Evolutionary conservation across 2,113 vertebrate genomes (phyloP), one percentile per base, ranked within the genome.

Genomic region (Helogale parvula): DNA sequence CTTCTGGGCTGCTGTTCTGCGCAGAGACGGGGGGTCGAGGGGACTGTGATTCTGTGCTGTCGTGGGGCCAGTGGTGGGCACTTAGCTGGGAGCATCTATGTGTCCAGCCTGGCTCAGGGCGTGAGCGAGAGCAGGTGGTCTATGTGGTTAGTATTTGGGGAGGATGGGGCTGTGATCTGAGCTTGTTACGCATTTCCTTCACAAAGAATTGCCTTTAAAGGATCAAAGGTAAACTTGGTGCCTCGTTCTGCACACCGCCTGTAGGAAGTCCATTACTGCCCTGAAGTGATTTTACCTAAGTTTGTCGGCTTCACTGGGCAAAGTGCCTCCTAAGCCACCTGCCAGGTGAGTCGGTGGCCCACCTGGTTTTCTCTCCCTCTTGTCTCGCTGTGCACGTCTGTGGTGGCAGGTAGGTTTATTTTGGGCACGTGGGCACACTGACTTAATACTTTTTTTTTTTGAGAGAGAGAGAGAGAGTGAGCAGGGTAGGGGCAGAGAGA

Each of bases 51-150:
- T 9, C 1, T 8, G 50, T 31, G 25, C 38, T 16, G 29, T 19
- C 5, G 23, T 12, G 1, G 21, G 54, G 10, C 19, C 23, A 2
- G 15, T 0, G 1, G 15, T 0, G 0, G 14, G 1, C 16, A 6
- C 1, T 41, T 5, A 5, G 3, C 7, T 0, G 31, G 54, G 41
- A 41, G 0, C 4, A 1, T 21, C 1, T 0, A 0, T 45, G 38
- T 92, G 17, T 84, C n/a, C 10, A 10, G 29, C 23, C 38, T 19
- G 2, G 41, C 25, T 9, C 54, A 27, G 31, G 60, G 15, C 12
- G 0, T 0, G 41, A 41, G 54, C 45, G 47, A 23, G 3, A 69
- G 72, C n/a, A 19, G 45, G 23, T 2, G 45, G 27, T n/a, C 60
- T 77, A 4, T 25, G 23, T 6, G 45, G 68, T 72, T 11, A 65